Evolutionary conservation across 2,888 invertebrate species (phyloP).

Genomic region (Stenotaenia linearis): DNA sequence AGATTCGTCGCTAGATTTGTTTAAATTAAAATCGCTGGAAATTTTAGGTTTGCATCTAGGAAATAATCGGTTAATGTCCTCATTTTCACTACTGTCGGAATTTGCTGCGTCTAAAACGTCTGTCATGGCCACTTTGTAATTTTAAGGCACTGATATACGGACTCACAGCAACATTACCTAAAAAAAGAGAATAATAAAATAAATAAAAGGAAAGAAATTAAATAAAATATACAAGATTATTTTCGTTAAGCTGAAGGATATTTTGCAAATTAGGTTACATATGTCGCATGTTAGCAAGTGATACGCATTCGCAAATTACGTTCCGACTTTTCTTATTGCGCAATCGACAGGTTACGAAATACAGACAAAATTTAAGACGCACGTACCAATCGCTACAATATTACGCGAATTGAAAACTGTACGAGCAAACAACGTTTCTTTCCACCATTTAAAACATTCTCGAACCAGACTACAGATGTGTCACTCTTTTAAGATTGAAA

Average conservation of each 20-base stretch:
- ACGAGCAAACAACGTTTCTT: not conserved
- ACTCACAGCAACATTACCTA: not conserved
- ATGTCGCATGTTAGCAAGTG: not conserved
- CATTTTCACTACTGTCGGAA: slow-evolving; percentile 48
- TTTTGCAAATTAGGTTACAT: not conserved
- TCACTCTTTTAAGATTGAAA: too few relatives aligned
- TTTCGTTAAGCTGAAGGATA: too few relatives aligned
- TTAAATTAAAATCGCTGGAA: slow-evolving; percentile 38
- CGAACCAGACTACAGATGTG: not conserved
- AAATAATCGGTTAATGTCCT: slow-evolving; percentile 76
- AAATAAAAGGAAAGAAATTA: not conserved
- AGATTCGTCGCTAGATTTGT: slow-evolving; percentile 33
- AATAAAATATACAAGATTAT: too few relatives aligned
- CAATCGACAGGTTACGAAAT: too few relatives aligned
- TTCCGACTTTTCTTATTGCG: too few relatives aligned
- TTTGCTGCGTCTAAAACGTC: slow-evolving; percentile 34
- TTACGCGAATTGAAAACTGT: not conserved
- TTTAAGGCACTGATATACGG: slow-evolving; percentile 28
- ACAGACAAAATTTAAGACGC: not conserved
- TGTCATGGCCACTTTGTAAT: slow-evolving; percentile 33
- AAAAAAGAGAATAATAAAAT: not conserved
- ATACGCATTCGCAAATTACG: too few relatives aligned
- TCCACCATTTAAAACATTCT: slow-evolving; percentile 5
- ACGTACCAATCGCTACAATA: not conserved
- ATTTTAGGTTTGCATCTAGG: slow-evolving; percentile 72